Conservation (phyloP, 2,113 vertebrate genomes). For the Gymnocephalus cernua region DNA sequence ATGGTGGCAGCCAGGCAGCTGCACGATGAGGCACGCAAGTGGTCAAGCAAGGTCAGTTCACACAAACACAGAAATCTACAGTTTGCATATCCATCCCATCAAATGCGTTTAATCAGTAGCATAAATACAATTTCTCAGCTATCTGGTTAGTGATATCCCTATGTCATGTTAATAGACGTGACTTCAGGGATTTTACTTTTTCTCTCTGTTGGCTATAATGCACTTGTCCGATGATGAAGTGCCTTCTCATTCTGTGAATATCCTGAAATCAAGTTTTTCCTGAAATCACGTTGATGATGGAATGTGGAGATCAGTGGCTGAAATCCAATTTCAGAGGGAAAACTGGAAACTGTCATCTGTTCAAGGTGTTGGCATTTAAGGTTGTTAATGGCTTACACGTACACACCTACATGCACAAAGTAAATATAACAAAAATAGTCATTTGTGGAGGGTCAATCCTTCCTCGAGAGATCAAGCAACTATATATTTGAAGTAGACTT, state of each 20-base stretch:
- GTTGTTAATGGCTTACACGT: slow-evolving; percentile 7
- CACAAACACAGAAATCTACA: background rate
- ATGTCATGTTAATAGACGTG: background rate
- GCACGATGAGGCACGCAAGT: slow-evolving; percentile 98
- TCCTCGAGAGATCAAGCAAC: background rate
- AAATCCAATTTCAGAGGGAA: slow-evolving; percentile 75
- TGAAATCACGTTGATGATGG: slow-evolving; percentile 54
- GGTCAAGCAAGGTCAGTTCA: slow-evolving; percentile 91
- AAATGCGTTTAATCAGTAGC: background rate
- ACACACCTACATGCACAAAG: slow-evolving; percentile 14
- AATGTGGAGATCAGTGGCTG: slow-evolving; percentile 69
- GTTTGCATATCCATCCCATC: background rate
- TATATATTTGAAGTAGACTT: slow-evolving; percentile 2
- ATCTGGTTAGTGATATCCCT: background rate
- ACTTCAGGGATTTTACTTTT: background rate
- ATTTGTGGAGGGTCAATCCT: background rate
- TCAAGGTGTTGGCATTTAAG: slow-evolving; percentile 53
- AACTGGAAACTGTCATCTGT: slow-evolving; percentile 79
- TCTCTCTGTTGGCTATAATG: slow-evolving; percentile 19
- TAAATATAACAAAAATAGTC: background rate
- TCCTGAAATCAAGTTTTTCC: slow-evolving; percentile 8
- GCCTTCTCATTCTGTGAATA: slow-evolving; percentile 22
- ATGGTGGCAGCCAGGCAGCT: slow-evolving; percentile 98
- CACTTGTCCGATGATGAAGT: background rate
- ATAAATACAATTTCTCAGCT: background rate